These are phyloP conservation scores for Vireo griseus DNA, from an alignment of 2,797 vertebrate genomes.

Conservation along the genomic window DNA sequence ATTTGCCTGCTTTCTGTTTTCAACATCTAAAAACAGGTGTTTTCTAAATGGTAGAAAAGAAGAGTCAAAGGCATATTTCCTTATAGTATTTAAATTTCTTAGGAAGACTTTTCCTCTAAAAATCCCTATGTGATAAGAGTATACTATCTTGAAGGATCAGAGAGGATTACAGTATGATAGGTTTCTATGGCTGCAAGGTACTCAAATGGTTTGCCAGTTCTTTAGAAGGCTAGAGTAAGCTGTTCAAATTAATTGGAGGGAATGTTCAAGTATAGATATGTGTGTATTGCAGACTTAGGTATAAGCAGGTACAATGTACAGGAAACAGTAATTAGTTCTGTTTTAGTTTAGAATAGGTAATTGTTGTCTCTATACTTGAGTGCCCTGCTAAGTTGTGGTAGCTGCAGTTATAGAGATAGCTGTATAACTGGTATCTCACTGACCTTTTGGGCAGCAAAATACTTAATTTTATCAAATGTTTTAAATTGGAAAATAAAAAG, in stretches of 20 bases:
- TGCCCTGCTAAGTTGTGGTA: not conserved
- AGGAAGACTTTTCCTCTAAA: not conserved
- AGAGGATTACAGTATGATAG: not conserved
- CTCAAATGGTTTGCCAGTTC: not conserved
- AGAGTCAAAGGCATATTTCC: not conserved
- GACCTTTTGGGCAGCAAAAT: not conserved
- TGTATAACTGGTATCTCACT: not conserved
- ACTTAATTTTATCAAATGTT: not conserved
- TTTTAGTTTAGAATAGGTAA: not conserved
- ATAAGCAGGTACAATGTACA: not conserved
- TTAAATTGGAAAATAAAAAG: not conserved
- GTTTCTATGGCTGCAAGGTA: not conserved
- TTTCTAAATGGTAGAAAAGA: not conserved
- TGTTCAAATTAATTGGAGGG: not conserved
- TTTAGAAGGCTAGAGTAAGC: not conserved
- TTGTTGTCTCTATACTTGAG: not conserved
- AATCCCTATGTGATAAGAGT: not conserved
- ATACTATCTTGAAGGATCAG: not conserved
- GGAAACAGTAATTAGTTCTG: not conserved
- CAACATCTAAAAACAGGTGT: not conserved
- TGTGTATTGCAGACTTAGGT: not conserved
- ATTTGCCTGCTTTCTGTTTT: not conserved
- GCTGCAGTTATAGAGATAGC: not conserved
- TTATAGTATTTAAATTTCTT: not conserved
- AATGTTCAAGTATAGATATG: not conserved